Base-by-base conservation (phyloP, 1,140 invertebrate species). In the Diuraphis noxia region DNA sequence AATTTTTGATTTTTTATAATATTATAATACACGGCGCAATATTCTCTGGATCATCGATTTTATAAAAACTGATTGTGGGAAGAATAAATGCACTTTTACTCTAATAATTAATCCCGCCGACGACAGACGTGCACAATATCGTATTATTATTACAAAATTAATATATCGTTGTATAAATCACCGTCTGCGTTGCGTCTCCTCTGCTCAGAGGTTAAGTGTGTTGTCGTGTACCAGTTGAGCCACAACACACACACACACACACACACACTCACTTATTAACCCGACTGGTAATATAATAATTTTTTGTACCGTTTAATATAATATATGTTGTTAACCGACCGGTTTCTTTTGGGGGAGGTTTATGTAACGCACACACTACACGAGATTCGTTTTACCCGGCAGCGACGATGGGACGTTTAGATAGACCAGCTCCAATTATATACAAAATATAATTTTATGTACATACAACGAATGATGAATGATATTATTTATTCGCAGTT, bases 351-450 rank as follows among this genome's bases (percentile, higher is more conserved):
- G 41, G 81, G 82, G 82, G 82, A 30, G 38, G 40, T 84, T 84
- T 81, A 40, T 38, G 36, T 82, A 38, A 23, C 23, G 79, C 23
- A 21, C 21, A 38, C 38, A 38, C 10, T 43, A 36, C 82, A 46
- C 41, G 82, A 34, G 82, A 85, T 85, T 85, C 41, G 82, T 85
- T 85, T 85, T 46, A 46, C 10, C 82, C 82, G n/a, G 19, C 19
- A 34, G n/a, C 82, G 41, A 25, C n/a, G 41, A 34, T 85, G 30
- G 82, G 30, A 17, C 40, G 82, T 46, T 85, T 21, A 46, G 82
- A 85, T 85, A 46, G 8, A 2, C 4, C 30, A 1, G 56, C 13
- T 63, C 25, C 13, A 72, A 4, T 5, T 72, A n/a, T n/a, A 52
- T 52, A 43, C 13, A 10, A 43, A 43, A 56, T 56, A 56, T 8